These are phyloP conservation scores for Callorhinus ursinus DNA, from an alignment of 2,113 vertebrate species.

Conservation along the genomic window DNA sequence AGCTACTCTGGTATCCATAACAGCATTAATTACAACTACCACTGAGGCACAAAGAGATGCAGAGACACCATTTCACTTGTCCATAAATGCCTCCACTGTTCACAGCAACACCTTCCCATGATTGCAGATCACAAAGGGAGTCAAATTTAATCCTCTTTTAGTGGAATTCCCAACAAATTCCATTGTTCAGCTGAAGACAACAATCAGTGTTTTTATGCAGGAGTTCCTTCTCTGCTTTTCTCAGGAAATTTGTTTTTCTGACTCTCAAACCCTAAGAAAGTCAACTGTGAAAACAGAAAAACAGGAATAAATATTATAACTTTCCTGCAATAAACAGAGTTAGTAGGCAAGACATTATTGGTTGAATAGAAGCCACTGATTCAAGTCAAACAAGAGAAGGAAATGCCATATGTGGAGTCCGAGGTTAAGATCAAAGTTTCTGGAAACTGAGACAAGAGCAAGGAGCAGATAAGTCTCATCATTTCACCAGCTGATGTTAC, in stretches of 20 bases:
- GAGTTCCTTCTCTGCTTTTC: not conserved
- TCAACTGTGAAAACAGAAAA: not conserved
- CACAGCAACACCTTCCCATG: not conserved
- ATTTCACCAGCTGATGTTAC: rapidly evolving
- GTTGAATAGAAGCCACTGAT: not conserved
- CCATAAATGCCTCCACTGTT: not conserved
- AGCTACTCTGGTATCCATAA: not conserved
- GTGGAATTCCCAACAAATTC: not conserved
- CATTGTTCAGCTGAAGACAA: not conserved
- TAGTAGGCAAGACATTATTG: not conserved
- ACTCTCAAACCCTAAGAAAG: not conserved
- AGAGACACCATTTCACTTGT: no score
- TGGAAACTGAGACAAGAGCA: not conserved
- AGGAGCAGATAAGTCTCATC: rapidly evolving
- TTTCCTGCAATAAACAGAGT: not conserved
- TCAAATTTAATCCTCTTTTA: not conserved
- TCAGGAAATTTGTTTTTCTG: not conserved
- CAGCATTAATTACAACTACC: not conserved
- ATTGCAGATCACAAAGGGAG: not conserved
- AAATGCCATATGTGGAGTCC: not conserved
- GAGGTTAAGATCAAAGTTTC: not conserved
- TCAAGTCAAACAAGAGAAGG: not conserved
- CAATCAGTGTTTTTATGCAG: rapidly evolving
- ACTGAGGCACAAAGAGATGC: not conserved
- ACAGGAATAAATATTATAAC: not conserved